Base-by-base conservation (phyloP, 2,888 invertebrate genomes). In the Rambutsinella grinnellia region DNA sequence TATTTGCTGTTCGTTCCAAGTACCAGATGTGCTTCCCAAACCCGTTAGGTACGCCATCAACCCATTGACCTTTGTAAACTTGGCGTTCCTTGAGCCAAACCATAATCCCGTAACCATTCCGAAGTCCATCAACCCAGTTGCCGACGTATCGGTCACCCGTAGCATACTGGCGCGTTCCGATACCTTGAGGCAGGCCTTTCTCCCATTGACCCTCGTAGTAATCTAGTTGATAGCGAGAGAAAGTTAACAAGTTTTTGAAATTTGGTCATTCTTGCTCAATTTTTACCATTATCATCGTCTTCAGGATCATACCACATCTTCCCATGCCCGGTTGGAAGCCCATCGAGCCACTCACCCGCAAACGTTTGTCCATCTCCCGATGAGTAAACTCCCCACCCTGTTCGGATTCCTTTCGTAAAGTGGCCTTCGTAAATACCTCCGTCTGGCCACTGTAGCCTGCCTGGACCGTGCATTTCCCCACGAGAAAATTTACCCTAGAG, bases 221-320 rank as follows among this genome's bases (percentile, higher is more conserved):
- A 54, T 83, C n/a, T n/a, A n/a, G n/a, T n/a, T n/a, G n/a, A n/a
- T n/a, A n/a, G n/a, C n/a, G n/a, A n/a, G n/a, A n/a, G n/a, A n/a
- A n/a, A n/a, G n/a, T n/a, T n/a, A n/a, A n/a, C n/a, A n/a, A n/a
- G n/a, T n/a, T n/a, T n/a, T n/a, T n/a, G n/a, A n/a, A n/a, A n/a
- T n/a, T n/a, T n/a, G n/a, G n/a, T n/a, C n/a, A n/a, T n/a, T n/a
- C n/a, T n/a, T n/a, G n/a, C n/a, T n/a, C n/a, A n/a, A n/a, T n/a
- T n/a, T n/a, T n/a, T n/a, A n/a, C n/a, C 79, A n/a, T 65, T 69
- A 6, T 79, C 79, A 51, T 82, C 77, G 13, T 63, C 67, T 3
- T 66, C 56, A 2, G 81, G 77, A 47, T 81, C 78, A 44, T 81
- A 83, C 83, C 83, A 83, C 67, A 83, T 76, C 66, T 80, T 81